These are phyloP conservation scores for Pristionchus mayeri DNA, from an alignment of 2,888 invertebrate genomes.

Conservation along the genomic window DNA sequence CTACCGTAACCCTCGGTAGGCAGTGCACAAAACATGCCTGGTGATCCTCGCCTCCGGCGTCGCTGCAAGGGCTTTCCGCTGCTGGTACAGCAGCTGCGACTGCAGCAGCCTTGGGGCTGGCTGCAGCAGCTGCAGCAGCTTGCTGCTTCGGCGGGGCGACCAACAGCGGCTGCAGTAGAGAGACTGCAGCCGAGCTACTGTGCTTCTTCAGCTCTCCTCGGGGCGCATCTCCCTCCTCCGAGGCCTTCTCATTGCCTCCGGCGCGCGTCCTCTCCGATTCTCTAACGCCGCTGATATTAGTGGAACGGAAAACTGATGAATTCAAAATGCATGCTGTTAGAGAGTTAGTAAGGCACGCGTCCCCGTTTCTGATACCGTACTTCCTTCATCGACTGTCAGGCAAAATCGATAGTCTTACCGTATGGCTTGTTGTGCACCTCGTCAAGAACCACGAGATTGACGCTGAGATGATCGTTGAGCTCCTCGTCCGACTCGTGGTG, in stretches of 20 bases:
- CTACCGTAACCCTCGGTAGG: neutral
- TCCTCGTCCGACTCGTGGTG: constrained; percentile 67
- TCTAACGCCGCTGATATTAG: no score
- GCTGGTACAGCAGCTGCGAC: neutral
- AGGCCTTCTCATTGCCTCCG: constrained; percentile 58
- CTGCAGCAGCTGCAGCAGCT: neutral
- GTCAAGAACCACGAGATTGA: constrained; percentile 74
- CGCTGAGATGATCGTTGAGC: constrained; percentile 67
- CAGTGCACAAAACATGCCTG: neutral
- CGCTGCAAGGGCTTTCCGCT: neutral
- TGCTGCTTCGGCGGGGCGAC: neutral
- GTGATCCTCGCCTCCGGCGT: neutral
- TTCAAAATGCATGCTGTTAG: no score
- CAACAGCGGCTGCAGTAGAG: neutral
- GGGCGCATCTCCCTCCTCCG: constrained; percentile 56
- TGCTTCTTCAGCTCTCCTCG: constrained; percentile 52
- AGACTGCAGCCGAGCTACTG: neutral
- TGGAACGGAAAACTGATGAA: neutral
- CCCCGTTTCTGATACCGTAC: no score
- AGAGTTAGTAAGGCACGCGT: no score
- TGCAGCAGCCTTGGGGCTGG: neutral
- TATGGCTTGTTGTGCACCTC: constrained; percentile 65
- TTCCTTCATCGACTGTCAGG: no score
- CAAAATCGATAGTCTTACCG: no score
- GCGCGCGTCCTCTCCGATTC: constrained; percentile 51